Evolutionary conservation across 2,113 vertebrate species (phyloP), one percentile per base, ranked within the genome.

Genomic region (Corynorhinus townsendii): DNA sequence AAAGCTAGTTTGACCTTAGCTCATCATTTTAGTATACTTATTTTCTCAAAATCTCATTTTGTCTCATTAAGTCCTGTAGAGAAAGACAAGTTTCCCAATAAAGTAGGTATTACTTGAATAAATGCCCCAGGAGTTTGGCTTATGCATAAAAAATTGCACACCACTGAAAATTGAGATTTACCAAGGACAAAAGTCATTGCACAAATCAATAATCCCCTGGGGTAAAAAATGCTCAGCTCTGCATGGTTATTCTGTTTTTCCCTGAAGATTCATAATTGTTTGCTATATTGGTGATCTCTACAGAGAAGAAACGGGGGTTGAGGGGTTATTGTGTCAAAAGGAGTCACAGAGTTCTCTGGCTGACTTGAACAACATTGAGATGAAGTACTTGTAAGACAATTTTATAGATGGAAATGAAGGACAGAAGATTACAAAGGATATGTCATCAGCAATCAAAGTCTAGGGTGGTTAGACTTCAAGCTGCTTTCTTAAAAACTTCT

Each of bases 191-290:
- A 95, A 97, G 87, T 92, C 43, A 89, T 43, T 86, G 73, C 7
- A 93, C 33, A 92, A 95, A 96, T 97, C 95, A 93, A 94, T 97
- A 96, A 89, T 35, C 80, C 54, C 72, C 62, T 71, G 43, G 68
- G 62, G 82, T 62, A 52, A 81, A 90, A 68, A 91, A 54, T 87
- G 71, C 20, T 71, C 77, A 47, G n/a, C 69, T 90, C 62, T 83
- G 47, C 26, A 19, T 62, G 38, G 85, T 71, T 94, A 82, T 79
- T 91, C 84, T 90, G 43, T 66, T 94, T 92, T 95, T 33, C 69
- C 66, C 81, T 80, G 45, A 88, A 90, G 87, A 92, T 77, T 90
- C 64, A 75, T 72, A 95, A 76, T 45, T 66, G 30, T 89, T 95
- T 86, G 77, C 77, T 10, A 43, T 56, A 43, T 85, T 66, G 64